These are phyloP conservation scores for Rhagoletis zephyria DNA, from an alignment of 1,140 invertebrate species.

Conservation along the genomic window DNA sequence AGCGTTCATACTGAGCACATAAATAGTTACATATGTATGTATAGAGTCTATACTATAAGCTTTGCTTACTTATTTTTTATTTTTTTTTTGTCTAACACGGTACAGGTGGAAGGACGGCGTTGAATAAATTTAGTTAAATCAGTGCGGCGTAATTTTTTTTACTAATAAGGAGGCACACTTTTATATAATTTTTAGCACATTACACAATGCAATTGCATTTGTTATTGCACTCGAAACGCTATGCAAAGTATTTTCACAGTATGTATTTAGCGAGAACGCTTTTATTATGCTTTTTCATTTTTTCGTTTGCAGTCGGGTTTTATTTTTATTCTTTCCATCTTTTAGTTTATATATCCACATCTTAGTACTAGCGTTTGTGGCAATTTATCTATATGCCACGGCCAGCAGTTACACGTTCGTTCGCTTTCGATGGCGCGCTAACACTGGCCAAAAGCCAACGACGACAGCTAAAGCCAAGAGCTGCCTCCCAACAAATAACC, in stretches of 20 bases:
- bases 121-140: constrained; percentile 33
- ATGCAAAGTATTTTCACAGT: constrained; percentile 6
- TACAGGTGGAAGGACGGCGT: background rate
- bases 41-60: background rate
- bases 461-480: background rate
- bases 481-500: background rate
- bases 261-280: background rate
- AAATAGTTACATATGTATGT: too few relatives aligned
- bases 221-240: background rate
- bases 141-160: background rate
- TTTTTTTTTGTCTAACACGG: background rate
- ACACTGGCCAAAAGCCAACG: constrained; percentile 38
- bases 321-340: background rate
- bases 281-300: background rate
- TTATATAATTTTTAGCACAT: constrained; percentile 23
- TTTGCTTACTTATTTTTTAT: background rate
- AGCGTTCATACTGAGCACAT: constrained; percentile 11
- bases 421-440: constrained; percentile 26
- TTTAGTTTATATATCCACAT: background rate
- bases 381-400: background rate
- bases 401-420: background rate
- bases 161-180: background rate
- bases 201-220: background rate
- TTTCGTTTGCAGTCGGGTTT: background rate
- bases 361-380: background rate